These are phyloP conservation scores for Ochropacha duplaris DNA, from an alignment of 2,888 invertebrate species.

Conservation along the genomic window DNA sequence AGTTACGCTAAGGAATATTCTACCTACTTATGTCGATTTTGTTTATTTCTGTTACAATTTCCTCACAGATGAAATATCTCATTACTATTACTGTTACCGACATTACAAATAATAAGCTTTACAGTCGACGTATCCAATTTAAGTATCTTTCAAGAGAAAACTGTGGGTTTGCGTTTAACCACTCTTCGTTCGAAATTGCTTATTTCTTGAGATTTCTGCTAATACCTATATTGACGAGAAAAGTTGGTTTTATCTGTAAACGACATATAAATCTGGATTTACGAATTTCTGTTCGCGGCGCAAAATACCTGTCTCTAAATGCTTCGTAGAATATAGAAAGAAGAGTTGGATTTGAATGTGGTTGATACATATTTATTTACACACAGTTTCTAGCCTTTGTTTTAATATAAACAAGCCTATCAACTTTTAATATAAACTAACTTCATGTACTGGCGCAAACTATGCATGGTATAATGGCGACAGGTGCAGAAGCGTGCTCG, in stretches of 20 bases:
- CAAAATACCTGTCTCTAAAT: not conserved
- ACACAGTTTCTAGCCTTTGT: not conserved
- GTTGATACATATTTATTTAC: not conserved
- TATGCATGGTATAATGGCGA: conserved; percentile 51
- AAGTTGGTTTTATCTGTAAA: conserved; percentile 25
- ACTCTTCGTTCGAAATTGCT: conserved; percentile 25
- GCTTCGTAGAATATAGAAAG: not conserved
- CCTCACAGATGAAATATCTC: not conserved
- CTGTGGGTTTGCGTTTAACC: conserved; percentile 10
- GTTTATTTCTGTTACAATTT: not conserved
- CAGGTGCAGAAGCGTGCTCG: conserved; percentile 69
- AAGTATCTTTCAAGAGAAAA: conserved; percentile 2
- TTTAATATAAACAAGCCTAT: conserved; percentile 6
- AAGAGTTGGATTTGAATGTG: not conserved
- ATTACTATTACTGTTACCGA: not conserved
- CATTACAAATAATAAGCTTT: not conserved
- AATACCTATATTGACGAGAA: conserved; percentile 14
- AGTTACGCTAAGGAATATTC: not conserved
- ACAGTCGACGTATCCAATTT: not conserved
- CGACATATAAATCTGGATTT: conserved; percentile 18
- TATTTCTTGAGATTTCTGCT: conserved; percentile 18
- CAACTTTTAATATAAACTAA: conserved; percentile 23
- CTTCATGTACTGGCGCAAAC: conserved; percentile 19
- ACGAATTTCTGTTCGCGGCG: not conserved
- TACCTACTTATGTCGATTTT: no score